These are phyloP conservation scores for Rhagoletis zephyria DNA, from an alignment of 1,140 invertebrate species.

Conservation along the genomic window DNA sequence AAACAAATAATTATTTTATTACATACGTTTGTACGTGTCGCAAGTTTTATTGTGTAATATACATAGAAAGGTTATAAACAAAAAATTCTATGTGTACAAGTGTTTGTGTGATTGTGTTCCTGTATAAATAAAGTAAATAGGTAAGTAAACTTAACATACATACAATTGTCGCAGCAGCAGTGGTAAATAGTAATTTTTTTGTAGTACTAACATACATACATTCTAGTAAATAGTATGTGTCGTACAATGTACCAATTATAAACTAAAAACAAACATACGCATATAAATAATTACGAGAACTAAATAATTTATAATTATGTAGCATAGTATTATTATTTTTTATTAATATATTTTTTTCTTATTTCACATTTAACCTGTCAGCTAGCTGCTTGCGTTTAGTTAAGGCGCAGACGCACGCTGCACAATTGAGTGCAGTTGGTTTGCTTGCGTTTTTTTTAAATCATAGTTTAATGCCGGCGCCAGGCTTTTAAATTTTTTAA, in stretches of 20 bases:
- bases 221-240: slow-evolving; percentile 18
- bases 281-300: slow-evolving; percentile 27
- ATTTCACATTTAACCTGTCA: slow-evolving; percentile 25
- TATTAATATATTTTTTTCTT: neutral
- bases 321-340: neutral
- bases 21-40: neutral
- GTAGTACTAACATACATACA: no score
- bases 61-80: neutral
- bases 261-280: slow-evolving; percentile 34
- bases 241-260: slow-evolving; percentile 13
- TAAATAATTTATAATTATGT: slow-evolving; percentile 13
- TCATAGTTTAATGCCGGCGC: neutral
- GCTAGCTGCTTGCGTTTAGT: slow-evolving; percentile 3
- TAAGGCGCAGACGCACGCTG: neutral
- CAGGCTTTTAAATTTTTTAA: slow-evolving; percentile 9
- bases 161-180: slow-evolving; percentile 25
- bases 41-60: slow-evolving; percentile 17
- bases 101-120: neutral
- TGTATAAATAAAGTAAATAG: slow-evolving; percentile 10
- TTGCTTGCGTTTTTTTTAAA: neutral
- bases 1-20: neutral
- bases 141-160: slow-evolving; percentile 18
- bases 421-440: neutral
- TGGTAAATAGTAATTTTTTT: slow-evolving; percentile 4
- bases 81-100: neutral